Conservation (phyloP, 37 sponge, comb jelly and placozoan species). For the Agelas oroides region DNA sequence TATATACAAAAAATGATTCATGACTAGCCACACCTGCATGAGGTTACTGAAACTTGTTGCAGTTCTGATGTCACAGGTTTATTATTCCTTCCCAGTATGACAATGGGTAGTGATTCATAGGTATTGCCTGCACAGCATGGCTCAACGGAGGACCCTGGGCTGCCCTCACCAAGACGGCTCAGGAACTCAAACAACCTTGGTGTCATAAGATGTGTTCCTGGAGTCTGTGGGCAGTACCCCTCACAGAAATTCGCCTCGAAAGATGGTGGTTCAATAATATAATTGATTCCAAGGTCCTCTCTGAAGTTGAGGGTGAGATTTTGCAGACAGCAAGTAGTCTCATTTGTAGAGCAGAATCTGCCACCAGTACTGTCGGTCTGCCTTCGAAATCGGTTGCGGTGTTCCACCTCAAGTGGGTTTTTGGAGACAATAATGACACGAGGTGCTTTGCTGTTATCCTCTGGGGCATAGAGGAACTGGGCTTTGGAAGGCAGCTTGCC, state of each 20-base stretch:
- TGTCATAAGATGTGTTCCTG: constrained; percentile 12
- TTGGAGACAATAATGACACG: constrained; percentile 34
- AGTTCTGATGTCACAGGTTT: too few relatives aligned
- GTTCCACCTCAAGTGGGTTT: constrained; percentile 29
- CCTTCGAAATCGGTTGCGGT: background rate
- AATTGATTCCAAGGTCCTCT: constrained; percentile 35
- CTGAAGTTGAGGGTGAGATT: constrained; percentile 49
- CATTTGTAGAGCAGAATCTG: constrained; percentile 42
- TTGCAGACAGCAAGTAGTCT: constrained; percentile 62
- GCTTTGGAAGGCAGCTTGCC: background rate
- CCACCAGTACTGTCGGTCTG: background rate
- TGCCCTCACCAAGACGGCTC: background rate
- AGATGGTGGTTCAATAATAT: constrained; percentile 20
- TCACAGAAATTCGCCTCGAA: constrained; percentile 63
- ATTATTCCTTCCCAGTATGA: too few relatives aligned
- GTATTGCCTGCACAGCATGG: constrained; percentile 83
- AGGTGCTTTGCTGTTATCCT: constrained; percentile 4
- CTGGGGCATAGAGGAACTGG: background rate
- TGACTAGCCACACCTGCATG: constrained; percentile 47
- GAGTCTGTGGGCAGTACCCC: constrained; percentile 53
- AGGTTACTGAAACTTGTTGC: constrained; percentile 39
- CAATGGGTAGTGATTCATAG: too few relatives aligned
- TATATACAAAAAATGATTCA: too few relatives aligned
- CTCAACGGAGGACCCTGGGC: constrained; percentile 15
- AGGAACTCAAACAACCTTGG: constrained; percentile 37